Evolutionary conservation across 2,113 vertebrate genomes (phyloP).

Genomic region (Rana temporaria): DNA sequence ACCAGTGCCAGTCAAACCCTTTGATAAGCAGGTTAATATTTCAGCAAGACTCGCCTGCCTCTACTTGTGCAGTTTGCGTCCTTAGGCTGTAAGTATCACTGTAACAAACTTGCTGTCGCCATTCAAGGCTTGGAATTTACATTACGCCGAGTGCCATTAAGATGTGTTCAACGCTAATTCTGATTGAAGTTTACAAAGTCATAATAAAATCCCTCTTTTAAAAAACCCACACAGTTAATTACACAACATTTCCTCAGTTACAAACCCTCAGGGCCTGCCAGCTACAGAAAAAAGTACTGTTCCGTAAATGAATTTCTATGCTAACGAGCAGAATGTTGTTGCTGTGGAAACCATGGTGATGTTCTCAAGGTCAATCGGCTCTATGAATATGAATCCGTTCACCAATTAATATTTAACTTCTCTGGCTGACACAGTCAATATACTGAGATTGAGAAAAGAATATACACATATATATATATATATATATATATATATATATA

Average conservation of each 20-base stretch:
- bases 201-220: constrained; percentile 5
- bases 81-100: neutral
- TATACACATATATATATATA: too few relatives aligned
- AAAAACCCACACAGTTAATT: constrained; percentile 28
- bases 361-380: constrained; percentile 34
- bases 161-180: constrained; percentile 2
- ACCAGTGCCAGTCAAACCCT: neutral
- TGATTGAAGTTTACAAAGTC: constrained; percentile 39
- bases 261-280: neutral
- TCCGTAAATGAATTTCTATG: constrained; percentile 16
- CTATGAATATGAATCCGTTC: constrained; percentile 1
- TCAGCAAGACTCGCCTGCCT: neutral
- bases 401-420: constrained; percentile 46
- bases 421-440: neutral
- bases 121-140: neutral
- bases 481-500: too few relatives aligned
- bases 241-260: constrained; percentile 18
- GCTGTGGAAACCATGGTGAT: constrained; percentile 4
- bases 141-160: neutral
- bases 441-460: too few relatives aligned
- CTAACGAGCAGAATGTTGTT: constrained; percentile 13
- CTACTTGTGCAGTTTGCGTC: neutral
- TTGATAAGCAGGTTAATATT: neutral
- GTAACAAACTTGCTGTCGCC: neutral
- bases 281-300: neutral